phyloP scores from a whole-genome alignment of 2,888 invertebrate genomes.

The Philopedon plagiatum region DNA sequence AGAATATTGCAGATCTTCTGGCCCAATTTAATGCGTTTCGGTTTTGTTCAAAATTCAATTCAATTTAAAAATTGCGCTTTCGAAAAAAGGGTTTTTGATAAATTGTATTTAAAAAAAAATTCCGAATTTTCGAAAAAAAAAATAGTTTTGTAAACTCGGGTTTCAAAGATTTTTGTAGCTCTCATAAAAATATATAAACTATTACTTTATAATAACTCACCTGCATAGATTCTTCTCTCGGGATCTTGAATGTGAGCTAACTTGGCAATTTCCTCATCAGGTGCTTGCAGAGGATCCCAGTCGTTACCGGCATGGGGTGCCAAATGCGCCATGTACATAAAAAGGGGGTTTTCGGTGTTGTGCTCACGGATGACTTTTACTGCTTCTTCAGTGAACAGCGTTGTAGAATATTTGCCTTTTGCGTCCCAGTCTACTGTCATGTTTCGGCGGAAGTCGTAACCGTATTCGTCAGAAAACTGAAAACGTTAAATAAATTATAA shows the following conservation, averaged over 20 bases:
- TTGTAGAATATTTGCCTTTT: constrained; percentile 76
- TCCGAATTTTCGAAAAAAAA: neutral
- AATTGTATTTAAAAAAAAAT: neutral
- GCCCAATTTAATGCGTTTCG: too few species aligned
- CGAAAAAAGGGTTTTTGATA: too few species aligned
- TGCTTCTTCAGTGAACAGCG: constrained; percentile 78
- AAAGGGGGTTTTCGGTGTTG: constrained; percentile 72
- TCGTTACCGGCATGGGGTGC: constrained; percentile 80
- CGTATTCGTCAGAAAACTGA: constrained; percentile 67
- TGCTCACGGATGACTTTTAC: constrained; percentile 74
- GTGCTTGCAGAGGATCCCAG: constrained; percentile 79
- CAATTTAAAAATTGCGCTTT: too few species aligned
- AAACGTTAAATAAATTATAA: constrained; percentile 10
- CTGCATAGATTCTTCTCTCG: constrained; percentile 78
- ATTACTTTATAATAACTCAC: too few species aligned
- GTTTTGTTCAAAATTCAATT: too few species aligned
- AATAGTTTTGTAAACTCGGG: too few species aligned
- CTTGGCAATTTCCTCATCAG: constrained; percentile 75
- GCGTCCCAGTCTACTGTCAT: constrained; percentile 72
- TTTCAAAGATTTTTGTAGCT: too few species aligned
- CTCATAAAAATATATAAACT: too few species aligned
- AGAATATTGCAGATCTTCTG: too few species aligned
- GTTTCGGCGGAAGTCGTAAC: constrained; percentile 77
- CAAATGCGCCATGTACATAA: constrained; percentile 79
- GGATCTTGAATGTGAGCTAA: constrained; percentile 79